Evolutionary conservation across 2,113 vertebrate species (phyloP).

Genomic region (Myotis lucifugus): DNA sequence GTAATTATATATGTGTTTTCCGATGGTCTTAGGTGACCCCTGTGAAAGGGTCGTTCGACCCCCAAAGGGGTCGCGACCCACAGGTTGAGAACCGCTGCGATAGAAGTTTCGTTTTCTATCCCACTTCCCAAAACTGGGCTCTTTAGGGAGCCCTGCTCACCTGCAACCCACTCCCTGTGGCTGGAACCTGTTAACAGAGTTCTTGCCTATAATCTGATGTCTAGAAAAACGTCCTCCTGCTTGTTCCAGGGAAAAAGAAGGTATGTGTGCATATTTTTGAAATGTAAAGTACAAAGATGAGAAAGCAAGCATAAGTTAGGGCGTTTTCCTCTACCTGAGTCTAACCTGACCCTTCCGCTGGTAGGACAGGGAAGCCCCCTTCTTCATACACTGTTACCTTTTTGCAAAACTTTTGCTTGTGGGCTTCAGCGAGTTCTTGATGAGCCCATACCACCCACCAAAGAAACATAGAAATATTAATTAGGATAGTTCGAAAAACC

Average conservation of each 20-base stretch:
- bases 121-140: neutral
- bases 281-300: neutral
- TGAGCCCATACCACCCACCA: neutral
- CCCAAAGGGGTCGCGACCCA: no score
- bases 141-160: neutral
- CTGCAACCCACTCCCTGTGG: neutral
- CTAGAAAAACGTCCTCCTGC: neutral
- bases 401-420: neutral
- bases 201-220: neutral
- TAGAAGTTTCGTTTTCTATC: neutral
- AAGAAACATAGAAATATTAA: neutral
- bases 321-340: neutral
- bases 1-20: no score
- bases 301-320: neutral
- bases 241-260: neutral
- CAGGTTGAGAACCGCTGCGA: no score
- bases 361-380: neutral
- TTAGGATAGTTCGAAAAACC: neutral
- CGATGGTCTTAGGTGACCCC: no score
- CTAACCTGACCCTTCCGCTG: neutral
- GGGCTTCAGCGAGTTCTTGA: neutral
- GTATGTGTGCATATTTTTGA: neutral
- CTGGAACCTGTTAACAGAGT: neutral
- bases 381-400: neutral
- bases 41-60: no score